Base-by-base conservation (phyloP, 2,888 invertebrate species). In the Cryptus viduatorius region DNA sequence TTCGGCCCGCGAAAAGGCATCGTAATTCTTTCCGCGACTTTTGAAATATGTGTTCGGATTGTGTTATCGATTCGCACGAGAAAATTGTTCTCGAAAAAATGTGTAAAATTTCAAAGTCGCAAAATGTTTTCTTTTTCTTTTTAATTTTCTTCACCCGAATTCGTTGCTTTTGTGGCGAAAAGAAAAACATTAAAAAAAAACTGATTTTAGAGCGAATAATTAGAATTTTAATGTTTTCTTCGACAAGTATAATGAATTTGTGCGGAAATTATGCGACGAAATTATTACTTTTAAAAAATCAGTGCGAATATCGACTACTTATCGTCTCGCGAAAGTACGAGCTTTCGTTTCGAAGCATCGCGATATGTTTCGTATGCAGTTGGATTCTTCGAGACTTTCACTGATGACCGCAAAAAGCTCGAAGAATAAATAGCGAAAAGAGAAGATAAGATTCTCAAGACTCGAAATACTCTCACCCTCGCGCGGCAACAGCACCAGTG, bases 401-500 rank as follows among this genome's bases (percentile, higher is more conserved):
- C 46, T 64, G n/a, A 76, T 1, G 53, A 48, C 37, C 37, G 37
- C 67, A 24, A 50, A 50, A 71, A 76, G n/a, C 50, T 56, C 59
- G 19, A 12, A 14, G 12, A 61, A 53, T 56, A 75, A 59, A 78
- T 44, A 46, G 61, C 44, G 71, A 79, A 75, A 76, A 48, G 69
- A 78, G 59, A 67, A 3, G 44, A 61, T 19, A 48, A 68, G 37
- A 79, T 48, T 72, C 29, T 29, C 4, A 44, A 7, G 65, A 12
- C n/a, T 64, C 50, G 48, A 61, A 69, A 61, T 14, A 31, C 64
- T 59, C 72, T 71, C 50, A 83, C 76, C 75, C 79, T 83, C 77
- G 24, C 37, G 75, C 84, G 59, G 83, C 59, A 85, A 82, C 75
- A 78, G 71, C 82, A 67, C 79, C 79, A 88, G 91, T 91, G 92